These are phyloP conservation scores for Neoarius graeffei DNA, from an alignment of 2,113 vertebrate species.

Conservation along the genomic window DNA sequence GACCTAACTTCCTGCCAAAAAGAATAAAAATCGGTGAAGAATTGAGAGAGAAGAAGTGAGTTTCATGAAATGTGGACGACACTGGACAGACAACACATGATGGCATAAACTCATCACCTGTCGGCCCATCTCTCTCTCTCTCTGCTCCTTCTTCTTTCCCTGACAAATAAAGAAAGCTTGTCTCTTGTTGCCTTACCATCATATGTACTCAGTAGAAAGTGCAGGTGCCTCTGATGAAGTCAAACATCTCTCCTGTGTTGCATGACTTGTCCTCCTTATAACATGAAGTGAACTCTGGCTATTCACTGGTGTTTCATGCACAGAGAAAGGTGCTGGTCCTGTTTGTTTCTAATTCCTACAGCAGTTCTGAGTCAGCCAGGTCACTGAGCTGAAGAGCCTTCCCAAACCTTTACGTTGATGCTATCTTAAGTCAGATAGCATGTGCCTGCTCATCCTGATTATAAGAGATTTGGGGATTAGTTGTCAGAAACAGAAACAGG, in stretches of 20 bases:
- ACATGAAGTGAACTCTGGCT: conserved; percentile 22
- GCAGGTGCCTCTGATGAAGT: conserved; percentile 31
- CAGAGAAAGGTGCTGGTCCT: conserved; percentile 45
- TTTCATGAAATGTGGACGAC: too few species aligned
- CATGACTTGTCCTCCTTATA: conserved; percentile 41
- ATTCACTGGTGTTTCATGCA: conserved; percentile 48
- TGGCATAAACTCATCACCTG: too few species aligned
- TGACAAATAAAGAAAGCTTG: neutral
- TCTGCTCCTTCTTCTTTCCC: neutral
- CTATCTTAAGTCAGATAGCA: conserved; percentile 69
- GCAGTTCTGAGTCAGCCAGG: conserved; percentile 53
- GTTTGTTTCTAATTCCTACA: conserved; percentile 54
- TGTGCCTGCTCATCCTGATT: conserved; percentile 75
- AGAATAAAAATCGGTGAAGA: too few species aligned
- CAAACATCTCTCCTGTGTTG: conserved; percentile 50
- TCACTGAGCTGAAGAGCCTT: conserved; percentile 56
- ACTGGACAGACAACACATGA: too few species aligned
- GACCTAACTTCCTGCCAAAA: too few species aligned
- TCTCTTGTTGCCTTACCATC: conserved; percentile 58
- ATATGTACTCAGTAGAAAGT: conserved; percentile 32
- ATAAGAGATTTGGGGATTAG: conserved; percentile 78
- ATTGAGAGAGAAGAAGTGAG: too few species aligned
- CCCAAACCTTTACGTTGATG: conserved; percentile 68
- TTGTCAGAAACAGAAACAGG: conserved; percentile 62
- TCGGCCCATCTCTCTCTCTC: too few species aligned